Evolutionary conservation across 2,113 vertebrate species (phyloP).

Genomic region (Otocyon megalotis): DNA sequence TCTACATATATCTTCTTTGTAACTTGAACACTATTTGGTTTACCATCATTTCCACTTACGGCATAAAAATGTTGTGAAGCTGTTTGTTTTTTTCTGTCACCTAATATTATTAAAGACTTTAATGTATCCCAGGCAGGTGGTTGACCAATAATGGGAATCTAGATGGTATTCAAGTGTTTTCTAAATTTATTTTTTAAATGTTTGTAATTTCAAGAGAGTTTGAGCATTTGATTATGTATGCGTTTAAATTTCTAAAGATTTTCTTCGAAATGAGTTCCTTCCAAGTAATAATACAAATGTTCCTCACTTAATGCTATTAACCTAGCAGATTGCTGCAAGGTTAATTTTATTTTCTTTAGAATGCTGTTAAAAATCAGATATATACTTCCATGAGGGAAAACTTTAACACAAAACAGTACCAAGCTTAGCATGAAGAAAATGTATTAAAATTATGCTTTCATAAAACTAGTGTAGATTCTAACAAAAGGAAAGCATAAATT

Average conservation of each 20-base stretch:
- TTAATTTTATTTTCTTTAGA: slow-evolving; percentile 34
- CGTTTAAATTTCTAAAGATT: slow-evolving; percentile 34
- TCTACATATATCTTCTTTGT: background rate
- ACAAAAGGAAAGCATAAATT: background rate
- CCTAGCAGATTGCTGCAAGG: background rate
- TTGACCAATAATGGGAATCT: background rate
- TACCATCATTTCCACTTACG: slow-evolving; percentile 18
- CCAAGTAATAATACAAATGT: background rate
- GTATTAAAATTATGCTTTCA: slow-evolving; percentile 28
- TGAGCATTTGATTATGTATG: background rate
- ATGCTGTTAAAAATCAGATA: slow-evolving; percentile 27
- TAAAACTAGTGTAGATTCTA: background rate
- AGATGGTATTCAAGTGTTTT: background rate
- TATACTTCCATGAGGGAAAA: background rate
- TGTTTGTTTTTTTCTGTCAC: background rate
- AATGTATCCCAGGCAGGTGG: background rate
- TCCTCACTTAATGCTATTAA: background rate
- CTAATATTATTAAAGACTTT: background rate
- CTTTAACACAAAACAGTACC: background rate
- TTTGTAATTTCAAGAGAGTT: background rate
- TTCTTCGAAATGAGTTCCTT: slow-evolving; percentile 18
- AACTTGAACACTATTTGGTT: background rate
- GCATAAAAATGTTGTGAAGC: background rate
- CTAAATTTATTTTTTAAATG: background rate
- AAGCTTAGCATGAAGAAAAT: slow-evolving; percentile 22